phyloP scores from a whole-genome alignment of 2,888 invertebrate species.

The Heliconius cydno region DNA sequence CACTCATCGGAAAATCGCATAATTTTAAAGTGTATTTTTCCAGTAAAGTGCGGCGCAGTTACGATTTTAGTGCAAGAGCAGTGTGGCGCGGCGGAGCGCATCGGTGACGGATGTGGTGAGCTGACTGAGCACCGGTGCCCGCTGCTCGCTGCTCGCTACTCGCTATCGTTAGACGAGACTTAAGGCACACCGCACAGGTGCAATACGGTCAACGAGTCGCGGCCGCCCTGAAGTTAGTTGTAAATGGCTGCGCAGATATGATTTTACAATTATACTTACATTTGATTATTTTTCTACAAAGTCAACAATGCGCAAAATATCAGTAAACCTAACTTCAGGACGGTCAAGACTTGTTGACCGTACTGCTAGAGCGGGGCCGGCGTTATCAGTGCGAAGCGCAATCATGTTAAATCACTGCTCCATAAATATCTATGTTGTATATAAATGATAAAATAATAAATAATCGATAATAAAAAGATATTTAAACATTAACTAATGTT shows the following conservation, averaged over 20 bases:
- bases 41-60: slow-evolving; percentile 13
- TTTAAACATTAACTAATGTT: background rate
- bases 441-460: slow-evolving; percentile 39
- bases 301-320: too few species aligned
- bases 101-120: slow-evolving; percentile 48
- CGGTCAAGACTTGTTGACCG: too few species aligned
- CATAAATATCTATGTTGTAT: slow-evolving; percentile 47
- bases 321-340: too few species aligned
- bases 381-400: slow-evolving; percentile 59
- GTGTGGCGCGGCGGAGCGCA: slow-evolving; percentile 47
- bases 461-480: slow-evolving; percentile 34
- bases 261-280: too few species aligned
- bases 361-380: slow-evolving; percentile 35
- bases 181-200: background rate
- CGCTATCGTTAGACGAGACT: background rate
- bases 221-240: too few species aligned
- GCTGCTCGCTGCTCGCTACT: background rate
- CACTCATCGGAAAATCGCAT: background rate
- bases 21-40: slow-evolving; percentile 1
- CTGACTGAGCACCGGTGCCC: slow-evolving; percentile 44
- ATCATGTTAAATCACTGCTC: slow-evolving; percentile 63
- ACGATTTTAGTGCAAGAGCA: slow-evolving; percentile 37
- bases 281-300: too few species aligned
- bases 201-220: too few species aligned
- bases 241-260: too few species aligned